phyloP scores from a whole-genome alignment of 2,113 vertebrate genomes.

The Amblyornis subalaris region DNA sequence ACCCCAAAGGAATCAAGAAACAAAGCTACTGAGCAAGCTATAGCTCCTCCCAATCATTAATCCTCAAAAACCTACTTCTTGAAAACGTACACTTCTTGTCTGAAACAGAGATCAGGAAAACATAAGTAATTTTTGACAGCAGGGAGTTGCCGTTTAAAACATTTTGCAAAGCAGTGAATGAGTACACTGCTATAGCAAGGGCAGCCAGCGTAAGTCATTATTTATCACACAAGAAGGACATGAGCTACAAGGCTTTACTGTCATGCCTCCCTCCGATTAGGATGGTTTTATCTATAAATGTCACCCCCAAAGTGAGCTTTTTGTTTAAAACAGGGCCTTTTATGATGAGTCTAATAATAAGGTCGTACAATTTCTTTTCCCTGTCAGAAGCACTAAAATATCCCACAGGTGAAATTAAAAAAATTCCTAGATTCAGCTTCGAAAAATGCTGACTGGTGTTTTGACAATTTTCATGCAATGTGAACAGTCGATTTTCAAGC shows the following conservation, averaged over 20 bases:
- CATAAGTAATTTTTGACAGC: not conserved
- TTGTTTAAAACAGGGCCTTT: not conserved
- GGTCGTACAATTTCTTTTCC: not conserved
- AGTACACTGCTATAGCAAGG: not conserved
- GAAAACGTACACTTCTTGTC: not conserved
- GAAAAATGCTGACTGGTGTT: not conserved
- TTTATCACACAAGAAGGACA: not conserved
- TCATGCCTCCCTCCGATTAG: not conserved
- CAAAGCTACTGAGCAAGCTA: not conserved
- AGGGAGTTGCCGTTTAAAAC: not conserved
- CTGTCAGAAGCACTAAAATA: not conserved
- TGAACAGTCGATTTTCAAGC: not conserved
- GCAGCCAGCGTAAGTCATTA: not conserved
- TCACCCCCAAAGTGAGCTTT: not conserved
- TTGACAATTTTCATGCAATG: rapidly evolving
- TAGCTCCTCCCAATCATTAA: not conserved
- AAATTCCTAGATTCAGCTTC: not conserved
- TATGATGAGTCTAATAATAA: not conserved
- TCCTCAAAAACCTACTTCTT: not conserved
- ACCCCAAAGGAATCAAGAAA: not conserved
- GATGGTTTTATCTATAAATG: not conserved
- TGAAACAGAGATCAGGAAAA: not conserved
- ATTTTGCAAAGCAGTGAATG: not conserved
- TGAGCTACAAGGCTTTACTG: not conserved
- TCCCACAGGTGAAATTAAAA: not conserved